These are phyloP conservation scores for Microvelia longipes DNA, from an alignment of 1,140 invertebrate genomes.

Conservation along the genomic window DNA sequence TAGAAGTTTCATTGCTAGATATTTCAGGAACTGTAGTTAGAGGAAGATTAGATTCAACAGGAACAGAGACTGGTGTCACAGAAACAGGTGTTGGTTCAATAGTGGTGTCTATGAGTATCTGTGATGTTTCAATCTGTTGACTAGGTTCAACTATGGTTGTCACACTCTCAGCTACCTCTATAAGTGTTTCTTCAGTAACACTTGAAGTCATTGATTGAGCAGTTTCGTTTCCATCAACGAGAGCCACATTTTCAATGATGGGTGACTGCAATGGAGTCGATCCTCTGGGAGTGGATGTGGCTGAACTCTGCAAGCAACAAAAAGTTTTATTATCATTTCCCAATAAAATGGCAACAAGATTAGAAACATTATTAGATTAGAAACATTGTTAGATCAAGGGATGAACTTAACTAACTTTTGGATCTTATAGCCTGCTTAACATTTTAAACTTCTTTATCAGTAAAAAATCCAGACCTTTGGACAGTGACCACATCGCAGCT, in stretches of 20 bases:
- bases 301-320: conserved; percentile 19
- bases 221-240: background rate
- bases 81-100: background rate
- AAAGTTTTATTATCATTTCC: background rate
- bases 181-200: background rate
- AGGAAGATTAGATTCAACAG: background rate
- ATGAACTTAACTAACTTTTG: too few species aligned
- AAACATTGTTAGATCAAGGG: too few species aligned
- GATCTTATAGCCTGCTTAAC: too few species aligned
- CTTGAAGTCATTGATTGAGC: background rate
- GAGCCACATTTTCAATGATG: conserved; percentile 29
- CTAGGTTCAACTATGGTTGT: background rate
- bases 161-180: background rate
- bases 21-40: background rate
- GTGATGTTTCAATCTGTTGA: background rate
- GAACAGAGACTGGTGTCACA: background rate
- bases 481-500: too few species aligned
- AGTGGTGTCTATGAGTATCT: background rate
- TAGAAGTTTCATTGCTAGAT: background rate
- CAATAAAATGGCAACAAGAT: background rate
- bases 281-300: conserved; percentile 7
- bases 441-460: too few species aligned
- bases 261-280: conserved; percentile 40
- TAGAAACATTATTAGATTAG: too few species aligned
- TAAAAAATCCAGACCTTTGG: too few species aligned